A percentile compares a stretch with the other conserved stretches of the same genome.
phyloP scores from a whole-genome alignment of 1,140 invertebrate species.

The Magallana gigas region DNA sequence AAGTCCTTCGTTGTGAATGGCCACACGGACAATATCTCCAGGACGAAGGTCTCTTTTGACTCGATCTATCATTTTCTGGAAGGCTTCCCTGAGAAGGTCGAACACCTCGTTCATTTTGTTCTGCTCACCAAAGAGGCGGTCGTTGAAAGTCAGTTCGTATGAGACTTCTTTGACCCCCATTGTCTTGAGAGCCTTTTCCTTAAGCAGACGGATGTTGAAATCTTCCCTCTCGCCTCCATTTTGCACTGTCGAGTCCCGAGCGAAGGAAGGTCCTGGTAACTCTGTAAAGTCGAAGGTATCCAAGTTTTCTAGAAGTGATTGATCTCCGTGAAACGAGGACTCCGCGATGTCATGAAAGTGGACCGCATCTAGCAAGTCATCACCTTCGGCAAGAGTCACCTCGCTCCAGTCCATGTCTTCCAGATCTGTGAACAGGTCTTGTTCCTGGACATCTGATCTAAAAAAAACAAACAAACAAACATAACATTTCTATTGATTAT shows the following conservation, averaged over 20 bases:
- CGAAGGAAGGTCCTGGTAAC: background rate
- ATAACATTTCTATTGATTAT: too few species aligned
- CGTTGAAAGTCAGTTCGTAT: conserved; percentile 31
- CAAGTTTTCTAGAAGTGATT: background rate
- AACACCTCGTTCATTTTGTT: conserved; percentile 16
- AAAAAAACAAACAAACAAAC: too few species aligned
- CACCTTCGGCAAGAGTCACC: background rate
- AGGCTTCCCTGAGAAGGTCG: background rate
- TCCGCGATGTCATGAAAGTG: background rate
- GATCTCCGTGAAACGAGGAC: conserved; percentile 1
- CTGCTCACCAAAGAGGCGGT: conserved; percentile 3
- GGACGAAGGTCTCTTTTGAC: conserved; percentile 15
- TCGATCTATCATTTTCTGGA: background rate
- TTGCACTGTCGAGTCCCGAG: background rate
- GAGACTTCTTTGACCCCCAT: conserved; percentile 22
- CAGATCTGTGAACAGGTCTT: background rate
- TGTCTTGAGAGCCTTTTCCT: conserved; percentile 28
- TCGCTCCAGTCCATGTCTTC: conserved; percentile 24
- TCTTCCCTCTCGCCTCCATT: background rate
- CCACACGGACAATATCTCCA: background rate
- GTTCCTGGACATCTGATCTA: background rate
- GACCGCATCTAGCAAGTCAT: background rate
- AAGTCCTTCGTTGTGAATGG: background rate
- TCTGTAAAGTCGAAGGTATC: background rate
- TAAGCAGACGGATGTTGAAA: conserved; percentile 2